These are phyloP conservation scores for Penaeus vannamei DNA, from an alignment of 1,140 invertebrate species.

Conservation along the genomic window DNA sequence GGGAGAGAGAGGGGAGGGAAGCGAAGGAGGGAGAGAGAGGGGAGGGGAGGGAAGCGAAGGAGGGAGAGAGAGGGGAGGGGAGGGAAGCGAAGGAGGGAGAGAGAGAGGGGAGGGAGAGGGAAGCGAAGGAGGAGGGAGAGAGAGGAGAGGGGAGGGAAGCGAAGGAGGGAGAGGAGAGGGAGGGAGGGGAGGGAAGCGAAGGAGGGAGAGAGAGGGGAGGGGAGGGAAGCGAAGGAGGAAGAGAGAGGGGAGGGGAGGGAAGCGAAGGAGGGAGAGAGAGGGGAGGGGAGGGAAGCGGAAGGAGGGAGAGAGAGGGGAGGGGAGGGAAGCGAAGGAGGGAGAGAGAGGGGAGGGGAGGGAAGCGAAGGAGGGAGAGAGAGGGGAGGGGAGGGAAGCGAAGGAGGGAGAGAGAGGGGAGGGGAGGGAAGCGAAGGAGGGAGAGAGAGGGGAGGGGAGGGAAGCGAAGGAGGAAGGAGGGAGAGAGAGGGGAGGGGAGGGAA, in stretches of 20 bases:
- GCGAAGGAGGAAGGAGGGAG: neutral
- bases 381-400: neutral
- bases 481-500: neutral
- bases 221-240: neutral
- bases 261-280: accelerated
- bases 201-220: neutral
- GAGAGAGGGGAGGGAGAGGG: no score
- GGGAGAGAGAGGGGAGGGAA: no score
- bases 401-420: neutral
- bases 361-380: neutral
- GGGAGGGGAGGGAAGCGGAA: neutral
- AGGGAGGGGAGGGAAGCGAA: no score
- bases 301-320: neutral
- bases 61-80: neutral
- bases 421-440: neutral
- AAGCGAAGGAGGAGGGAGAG: no score
- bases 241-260: slow-evolving; percentile 36
- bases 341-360: neutral
- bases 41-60: neutral
- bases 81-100: neutral
- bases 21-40: neutral
- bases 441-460: neutral
- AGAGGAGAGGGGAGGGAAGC: no score
- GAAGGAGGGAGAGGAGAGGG: neutral
- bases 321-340: neutral